phyloP scores from a whole-genome alignment of 1,140 invertebrate species.

The Bombus pyrosoma region DNA sequence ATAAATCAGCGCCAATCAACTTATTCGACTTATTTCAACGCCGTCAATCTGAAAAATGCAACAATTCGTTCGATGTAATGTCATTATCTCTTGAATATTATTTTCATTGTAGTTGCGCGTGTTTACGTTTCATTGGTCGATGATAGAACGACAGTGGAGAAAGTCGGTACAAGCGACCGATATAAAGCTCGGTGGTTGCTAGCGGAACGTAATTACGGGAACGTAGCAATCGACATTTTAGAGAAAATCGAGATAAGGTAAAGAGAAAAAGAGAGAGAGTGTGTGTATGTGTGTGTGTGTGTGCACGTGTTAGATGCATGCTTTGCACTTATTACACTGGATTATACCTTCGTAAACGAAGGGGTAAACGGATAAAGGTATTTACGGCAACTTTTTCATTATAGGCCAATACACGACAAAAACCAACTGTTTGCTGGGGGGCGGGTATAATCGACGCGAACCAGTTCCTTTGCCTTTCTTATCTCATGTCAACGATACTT shows the following conservation, averaged over 20 bases:
- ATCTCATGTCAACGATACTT: not conserved
- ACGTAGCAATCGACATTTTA: conserved; percentile 21
- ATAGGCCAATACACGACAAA: conserved; percentile 1
- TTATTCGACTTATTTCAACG: too few relatives aligned
- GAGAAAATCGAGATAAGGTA: conserved; percentile 33
- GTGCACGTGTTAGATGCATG: conserved; percentile 18
- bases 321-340: conserved; percentile 15
- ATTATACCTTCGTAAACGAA: conserved; percentile 35
- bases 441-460: not conserved
- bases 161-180: not conserved
- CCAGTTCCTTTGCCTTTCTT: not conserved
- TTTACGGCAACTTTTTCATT: conserved; percentile 16
- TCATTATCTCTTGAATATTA: not conserved
- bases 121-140: not conserved
- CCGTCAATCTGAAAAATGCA: not conserved
- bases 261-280: not conserved
- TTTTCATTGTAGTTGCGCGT: not conserved
- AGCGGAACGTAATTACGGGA: conserved; percentile 11
- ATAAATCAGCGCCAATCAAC: too few relatives aligned
- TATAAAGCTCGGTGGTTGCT: not conserved
- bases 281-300: not conserved
- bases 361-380: conserved; percentile 6
- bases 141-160: not conserved
- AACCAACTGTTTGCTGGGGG: not conserved
- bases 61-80: not conserved